These are phyloP conservation scores for Elmis aenea DNA, from an alignment of 2,888 invertebrate genomes.

Conservation along the genomic window DNA sequence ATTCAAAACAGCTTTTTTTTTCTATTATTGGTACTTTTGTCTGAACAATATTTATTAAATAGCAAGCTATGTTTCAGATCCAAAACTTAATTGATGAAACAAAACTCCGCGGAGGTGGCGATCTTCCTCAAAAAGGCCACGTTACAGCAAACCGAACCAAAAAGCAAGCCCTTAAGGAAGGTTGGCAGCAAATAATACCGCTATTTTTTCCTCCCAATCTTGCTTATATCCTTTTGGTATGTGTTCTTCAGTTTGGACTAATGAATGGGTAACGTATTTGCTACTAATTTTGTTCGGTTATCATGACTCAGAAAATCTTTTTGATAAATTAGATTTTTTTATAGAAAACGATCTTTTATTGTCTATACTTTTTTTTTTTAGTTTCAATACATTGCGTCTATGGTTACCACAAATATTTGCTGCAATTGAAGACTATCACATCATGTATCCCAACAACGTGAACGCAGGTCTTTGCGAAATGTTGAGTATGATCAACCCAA, in stretches of 20 bases:
- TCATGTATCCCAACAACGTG: slow-evolving; percentile 25
- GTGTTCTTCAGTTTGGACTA: slow-evolving; percentile 59
- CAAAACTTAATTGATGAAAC: slow-evolving; percentile 40
- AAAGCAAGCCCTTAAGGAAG: slow-evolving; percentile 53
- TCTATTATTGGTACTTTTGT: too few species aligned
- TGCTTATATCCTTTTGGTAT: slow-evolving; percentile 57
- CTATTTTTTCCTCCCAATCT: slow-evolving; percentile 60
- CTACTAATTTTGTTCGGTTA: not conserved
- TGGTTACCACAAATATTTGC: slow-evolving; percentile 86
- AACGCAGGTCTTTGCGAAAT: slow-evolving; percentile 46
- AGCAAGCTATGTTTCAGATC: too few species aligned
- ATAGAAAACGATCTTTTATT: too few species aligned
- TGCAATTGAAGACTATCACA: slow-evolving; percentile 51
- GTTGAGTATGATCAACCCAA: slow-evolving; percentile 46
- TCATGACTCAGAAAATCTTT: too few species aligned
- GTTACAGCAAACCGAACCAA: slow-evolving; percentile 33
- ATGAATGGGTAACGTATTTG: slow-evolving; percentile 57
- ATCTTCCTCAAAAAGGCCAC: slow-evolving; percentile 42
- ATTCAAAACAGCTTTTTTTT: too few species aligned
- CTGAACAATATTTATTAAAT: too few species aligned
- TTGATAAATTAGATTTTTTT: too few species aligned
- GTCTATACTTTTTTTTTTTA: too few species aligned
- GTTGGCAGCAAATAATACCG: slow-evolving; percentile 59
- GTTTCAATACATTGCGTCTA: slow-evolving; percentile 71
- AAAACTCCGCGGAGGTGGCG: slow-evolving; percentile 33